Conservation (phyloP, 2,113 vertebrate species). For the Bagarius yarrelli region DNA sequence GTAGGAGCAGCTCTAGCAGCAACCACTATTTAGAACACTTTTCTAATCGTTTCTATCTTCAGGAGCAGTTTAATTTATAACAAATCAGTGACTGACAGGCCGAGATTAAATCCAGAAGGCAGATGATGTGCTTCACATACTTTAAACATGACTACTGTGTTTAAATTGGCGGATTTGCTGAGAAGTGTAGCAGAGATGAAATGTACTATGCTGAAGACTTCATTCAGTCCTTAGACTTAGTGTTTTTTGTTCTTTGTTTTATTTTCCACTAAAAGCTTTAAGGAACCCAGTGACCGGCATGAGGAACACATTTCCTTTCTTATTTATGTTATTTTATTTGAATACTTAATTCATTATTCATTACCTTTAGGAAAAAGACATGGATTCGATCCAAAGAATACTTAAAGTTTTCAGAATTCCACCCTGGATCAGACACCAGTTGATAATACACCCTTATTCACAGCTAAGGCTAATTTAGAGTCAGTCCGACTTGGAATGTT, state of each 20-base stretch:
- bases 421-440: not conserved
- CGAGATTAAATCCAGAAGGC: not conserved
- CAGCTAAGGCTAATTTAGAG: not conserved
- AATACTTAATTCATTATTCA: not conserved
- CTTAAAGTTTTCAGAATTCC: not conserved
- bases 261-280: not conserved
- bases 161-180: not conserved
- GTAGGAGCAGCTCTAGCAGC: not conserved
- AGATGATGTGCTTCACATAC: not conserved
- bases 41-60: not conserved
- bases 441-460: not conserved
- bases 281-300: not conserved
- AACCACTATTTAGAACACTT: not conserved
- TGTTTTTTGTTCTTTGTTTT: not conserved
- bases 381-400: not conserved
- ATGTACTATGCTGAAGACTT: not conserved
- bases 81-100: not conserved
- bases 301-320: not conserved
- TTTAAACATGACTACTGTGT: not conserved
- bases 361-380: not conserved
- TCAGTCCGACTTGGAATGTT: not conserved
- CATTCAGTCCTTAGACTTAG: not conserved
- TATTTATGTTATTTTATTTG: not conserved
- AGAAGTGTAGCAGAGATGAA: not conserved
- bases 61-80: not conserved